These are phyloP conservation scores for Quadroppia sp. DNA, from an alignment of 2,888 invertebrate genomes.

Conservation along the genomic window DNA sequence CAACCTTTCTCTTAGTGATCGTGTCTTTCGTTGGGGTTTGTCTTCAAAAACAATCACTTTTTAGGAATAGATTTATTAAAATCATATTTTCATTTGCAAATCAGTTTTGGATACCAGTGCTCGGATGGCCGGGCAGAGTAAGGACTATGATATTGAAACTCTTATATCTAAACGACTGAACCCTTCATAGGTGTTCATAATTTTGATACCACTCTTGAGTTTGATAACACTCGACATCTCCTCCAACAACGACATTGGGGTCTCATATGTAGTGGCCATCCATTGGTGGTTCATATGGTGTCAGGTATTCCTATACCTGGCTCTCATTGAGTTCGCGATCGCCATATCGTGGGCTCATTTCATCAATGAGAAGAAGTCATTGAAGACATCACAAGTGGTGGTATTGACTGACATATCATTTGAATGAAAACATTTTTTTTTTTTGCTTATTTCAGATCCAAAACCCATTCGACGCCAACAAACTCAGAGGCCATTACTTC, in stretches of 20 bases:
- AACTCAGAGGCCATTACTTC: too few species aligned
- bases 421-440: too few species aligned
- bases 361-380: constrained; percentile 17
- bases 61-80: too few species aligned
- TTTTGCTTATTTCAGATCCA: too few species aligned
- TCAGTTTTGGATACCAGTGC: constrained; percentile 43
- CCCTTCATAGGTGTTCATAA: constrained; percentile 33
- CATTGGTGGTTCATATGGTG: constrained; percentile 50
- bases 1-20: constrained; percentile 23
- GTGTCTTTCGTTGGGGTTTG: constrained; percentile 38
- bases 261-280: constrained; percentile 51
- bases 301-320: constrained; percentile 49
- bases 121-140: constrained; percentile 41
- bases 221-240: constrained; percentile 47
- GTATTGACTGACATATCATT: too few species aligned
- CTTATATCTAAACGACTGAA: too few species aligned
- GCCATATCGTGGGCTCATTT: constrained; percentile 42
- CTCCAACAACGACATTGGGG: constrained; percentile 44
- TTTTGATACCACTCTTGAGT: constrained; percentile 72
- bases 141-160: too few species aligned
- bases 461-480: too few species aligned
- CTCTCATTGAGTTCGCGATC: constrained; percentile 49
- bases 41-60: too few species aligned
- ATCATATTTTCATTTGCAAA: too few species aligned
- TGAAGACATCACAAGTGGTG: too few species aligned